Base-by-base conservation (phyloP, 1,140 invertebrate genomes). In the Campoletis sonorensis region DNA sequence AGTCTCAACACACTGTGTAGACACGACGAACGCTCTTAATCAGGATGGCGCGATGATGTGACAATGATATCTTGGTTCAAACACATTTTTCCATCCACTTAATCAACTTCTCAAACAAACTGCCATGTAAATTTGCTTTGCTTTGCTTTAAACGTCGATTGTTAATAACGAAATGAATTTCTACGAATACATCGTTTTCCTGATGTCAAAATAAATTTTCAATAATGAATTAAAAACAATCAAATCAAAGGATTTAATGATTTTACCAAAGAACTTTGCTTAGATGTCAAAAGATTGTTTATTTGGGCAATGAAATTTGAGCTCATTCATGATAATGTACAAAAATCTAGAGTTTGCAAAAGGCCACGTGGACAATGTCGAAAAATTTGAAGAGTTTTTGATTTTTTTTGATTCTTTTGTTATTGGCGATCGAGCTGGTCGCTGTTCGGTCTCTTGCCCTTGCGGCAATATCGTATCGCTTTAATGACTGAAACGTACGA, bases 401-500 rank as follows among this genome's bases (percentile, higher is more conserved):
- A 11, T 73, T 21, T 73, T 71, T 33, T 33, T n/a, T 71, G n/a
- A n/a, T 73, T 30, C 33, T 61, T 77, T 61, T 61, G 61, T 37
- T 54, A 77, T 77, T 30, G 73, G 21, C 49, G 21, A 71, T 67
- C 40, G 37, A 18, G 27, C 26, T 10, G 16, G 18, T 79, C 76
- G 73, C 8, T 40, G n/a, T n/a, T n/a, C n/a, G n/a, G n/a, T 13
- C 23, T 70, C 73, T 51, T 51, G 30, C 23, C 49, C 70, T 73
- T n/a, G 73, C 49, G 73, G 73, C 73, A 27, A 75, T 70, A 18
- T 51, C 72, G 54, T 77, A 61, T 77, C 49, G 73, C 51, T 77
- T 77, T 77, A 77, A 77, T 77, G 73, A 77, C 73, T 77, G 73
- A 77, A 77, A 77, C 73, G 73, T 77, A 77, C 73, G 73, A 77